phyloP scores from a whole-genome alignment of 2,797 vertebrate genomes.

The Psittacula echo region DNA sequence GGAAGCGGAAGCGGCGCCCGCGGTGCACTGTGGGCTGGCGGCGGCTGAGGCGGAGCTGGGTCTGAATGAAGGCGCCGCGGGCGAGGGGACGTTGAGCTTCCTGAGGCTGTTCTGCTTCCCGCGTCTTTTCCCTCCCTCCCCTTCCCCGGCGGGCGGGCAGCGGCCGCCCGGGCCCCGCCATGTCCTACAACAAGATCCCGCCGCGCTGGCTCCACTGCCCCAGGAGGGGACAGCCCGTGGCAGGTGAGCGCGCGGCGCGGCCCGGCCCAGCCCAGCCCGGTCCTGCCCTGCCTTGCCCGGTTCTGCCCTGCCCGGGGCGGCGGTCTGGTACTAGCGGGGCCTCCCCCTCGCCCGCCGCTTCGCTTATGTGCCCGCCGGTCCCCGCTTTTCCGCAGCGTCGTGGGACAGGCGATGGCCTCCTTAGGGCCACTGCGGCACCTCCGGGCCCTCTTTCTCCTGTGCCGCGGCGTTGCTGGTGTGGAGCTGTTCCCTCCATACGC shows the following conservation, averaged over 20 bases:
- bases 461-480: not conserved
- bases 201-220: constrained; percentile 96
- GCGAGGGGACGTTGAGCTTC: constrained; percentile 15
- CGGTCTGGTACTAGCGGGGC: not conserved
- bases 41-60: constrained; percentile 14
- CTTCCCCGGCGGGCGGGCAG: not conserved
- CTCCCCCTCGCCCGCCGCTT: not conserved
- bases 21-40: constrained; percentile 65
- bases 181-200: constrained; percentile 93
- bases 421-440: not conserved
- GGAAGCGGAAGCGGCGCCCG: constrained; percentile 3
- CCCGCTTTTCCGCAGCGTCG: not conserved
- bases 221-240: constrained; percentile 93
- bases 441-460: not conserved
- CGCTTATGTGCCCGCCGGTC: not conserved
- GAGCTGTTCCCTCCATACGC: accelerated
- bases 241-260: constrained; percentile 81
- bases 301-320: not conserved
- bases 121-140: not conserved
- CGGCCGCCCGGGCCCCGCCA: constrained; percentile 39
- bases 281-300: not conserved
- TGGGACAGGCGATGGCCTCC: not conserved
- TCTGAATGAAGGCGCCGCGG: constrained; percentile 72
- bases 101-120: not conserved
- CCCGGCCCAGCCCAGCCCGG: not conserved